Conservation (phyloP, 2,113 vertebrate species). For the Channa maculata region DNA sequence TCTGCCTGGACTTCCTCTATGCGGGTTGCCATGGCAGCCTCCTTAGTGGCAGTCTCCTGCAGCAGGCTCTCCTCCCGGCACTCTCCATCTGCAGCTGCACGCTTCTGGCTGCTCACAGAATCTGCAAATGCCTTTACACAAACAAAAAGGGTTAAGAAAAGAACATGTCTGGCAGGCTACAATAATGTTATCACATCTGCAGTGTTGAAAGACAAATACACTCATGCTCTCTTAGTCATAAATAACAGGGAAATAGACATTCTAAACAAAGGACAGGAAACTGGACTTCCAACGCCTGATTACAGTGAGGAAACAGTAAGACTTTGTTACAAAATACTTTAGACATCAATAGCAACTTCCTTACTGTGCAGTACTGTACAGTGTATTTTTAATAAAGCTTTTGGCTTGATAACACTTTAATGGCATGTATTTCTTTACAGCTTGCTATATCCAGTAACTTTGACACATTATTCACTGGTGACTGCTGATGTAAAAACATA, state of each 20-base stretch:
- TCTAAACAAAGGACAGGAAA: slow-evolving; percentile 11
- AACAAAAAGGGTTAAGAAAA: slow-evolving; percentile 13
- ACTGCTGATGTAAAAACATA: slow-evolving; percentile 12
- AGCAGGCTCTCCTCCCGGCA: slow-evolving; percentile 85
- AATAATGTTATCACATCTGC: not conserved
- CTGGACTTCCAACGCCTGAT: not conserved
- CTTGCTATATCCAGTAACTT: not conserved
- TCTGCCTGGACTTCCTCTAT: slow-evolving; percentile 86
- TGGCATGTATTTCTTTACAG: slow-evolving; percentile 11
- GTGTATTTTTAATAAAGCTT: not conserved
- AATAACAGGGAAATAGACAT: slow-evolving; percentile 6
- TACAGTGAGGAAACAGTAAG: slow-evolving; percentile 3
- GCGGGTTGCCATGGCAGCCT: slow-evolving; percentile 84
- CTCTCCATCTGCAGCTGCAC: slow-evolving; percentile 87
- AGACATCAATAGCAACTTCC: not conserved
- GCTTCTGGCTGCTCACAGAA: slow-evolving; percentile 85
- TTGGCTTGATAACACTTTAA: not conserved
- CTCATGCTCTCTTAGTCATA: not conserved
- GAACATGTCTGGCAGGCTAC: not conserved
- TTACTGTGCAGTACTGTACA: not conserved
- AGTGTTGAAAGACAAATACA: not conserved
- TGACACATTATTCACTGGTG: slow-evolving; percentile 24
- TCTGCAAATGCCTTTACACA: slow-evolving; percentile 85
- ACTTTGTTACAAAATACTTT: slow-evolving; percentile 24
- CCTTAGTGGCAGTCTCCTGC: slow-evolving; percentile 85